Conservation (phyloP, 1,140 invertebrate species). For the Archivesica marissinica region DNA sequence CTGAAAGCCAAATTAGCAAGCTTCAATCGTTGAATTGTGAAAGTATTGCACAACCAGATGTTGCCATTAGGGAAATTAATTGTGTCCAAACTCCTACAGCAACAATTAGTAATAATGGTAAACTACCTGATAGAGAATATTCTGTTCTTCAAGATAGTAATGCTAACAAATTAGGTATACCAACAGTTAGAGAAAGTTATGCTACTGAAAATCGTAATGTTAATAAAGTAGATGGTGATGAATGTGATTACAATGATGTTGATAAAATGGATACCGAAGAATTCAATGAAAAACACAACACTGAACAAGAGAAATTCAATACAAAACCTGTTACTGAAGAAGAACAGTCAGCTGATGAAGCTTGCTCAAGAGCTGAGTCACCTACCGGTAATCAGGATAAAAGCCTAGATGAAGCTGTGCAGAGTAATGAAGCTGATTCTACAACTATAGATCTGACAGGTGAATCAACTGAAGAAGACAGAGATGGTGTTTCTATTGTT, state of each 20-base stretch:
- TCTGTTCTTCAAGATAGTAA: background rate
- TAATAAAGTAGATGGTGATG: background rate
- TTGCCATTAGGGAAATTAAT: background rate
- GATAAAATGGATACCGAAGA: background rate
- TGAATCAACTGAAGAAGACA: background rate
- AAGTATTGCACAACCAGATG: background rate
- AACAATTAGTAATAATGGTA: background rate
- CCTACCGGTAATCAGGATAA: background rate
- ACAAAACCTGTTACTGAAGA: background rate
- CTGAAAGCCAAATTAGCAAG: background rate
- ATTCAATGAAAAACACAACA: background rate
- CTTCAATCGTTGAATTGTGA: background rate
- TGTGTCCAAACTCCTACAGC: background rate
- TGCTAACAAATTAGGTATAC: background rate
- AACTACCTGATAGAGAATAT: background rate
- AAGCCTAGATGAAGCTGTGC: background rate
- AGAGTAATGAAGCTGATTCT: slow-evolving; percentile 8
- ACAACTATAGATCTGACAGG: slow-evolving; percentile 2
- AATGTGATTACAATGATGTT: background rate
- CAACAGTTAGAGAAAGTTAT: background rate
- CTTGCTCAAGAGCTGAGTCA: background rate
- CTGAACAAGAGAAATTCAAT: background rate
- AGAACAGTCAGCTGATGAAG: background rate
- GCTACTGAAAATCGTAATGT: background rate
- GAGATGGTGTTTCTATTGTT: background rate